phyloP scores from a whole-genome alignment of 1,140 invertebrate species.

The Goniozus legneri region DNA sequence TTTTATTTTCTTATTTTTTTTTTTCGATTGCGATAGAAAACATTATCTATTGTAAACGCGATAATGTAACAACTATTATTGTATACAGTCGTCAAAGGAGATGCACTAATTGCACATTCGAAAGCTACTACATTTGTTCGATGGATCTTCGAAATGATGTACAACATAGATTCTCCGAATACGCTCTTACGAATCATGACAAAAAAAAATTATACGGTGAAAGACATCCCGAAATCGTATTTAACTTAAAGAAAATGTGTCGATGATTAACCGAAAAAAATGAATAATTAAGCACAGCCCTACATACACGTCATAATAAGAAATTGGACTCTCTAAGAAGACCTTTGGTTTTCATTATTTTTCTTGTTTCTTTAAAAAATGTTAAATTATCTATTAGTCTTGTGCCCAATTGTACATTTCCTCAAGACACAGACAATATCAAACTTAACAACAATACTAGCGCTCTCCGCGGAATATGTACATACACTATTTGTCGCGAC shows the following conservation, averaged over 20 bases:
- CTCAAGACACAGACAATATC: constrained; percentile 6
- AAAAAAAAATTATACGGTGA: too few relatives aligned
- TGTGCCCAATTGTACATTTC: background rate
- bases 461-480: constrained; percentile 10
- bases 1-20: constrained; percentile 12
- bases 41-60: too few relatives aligned
- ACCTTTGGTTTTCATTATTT: constrained; percentile 26
- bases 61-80: too few relatives aligned
- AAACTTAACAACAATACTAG: constrained; percentile 45
- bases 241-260: too few relatives aligned
- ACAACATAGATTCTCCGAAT: too few relatives aligned
- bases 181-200: too few relatives aligned
- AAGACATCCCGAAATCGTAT: too few relatives aligned
- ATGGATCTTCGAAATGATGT: too few relatives aligned
- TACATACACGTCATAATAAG: constrained; percentile 19
- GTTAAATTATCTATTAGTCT: background rate
- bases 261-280: constrained; percentile 15
- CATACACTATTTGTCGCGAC: too few relatives aligned
- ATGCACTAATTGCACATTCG: too few relatives aligned
- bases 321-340: constrained; percentile 19
- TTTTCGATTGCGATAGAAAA: background rate
- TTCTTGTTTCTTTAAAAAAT: constrained; percentile 1
- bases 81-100: too few relatives aligned
- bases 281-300: constrained; percentile 25
- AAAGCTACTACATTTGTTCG: too few relatives aligned